These are phyloP conservation scores for Montipora efflorescens DNA, from an alignment of 64 coral and sea anemone species.

Conservation along the genomic window DNA sequence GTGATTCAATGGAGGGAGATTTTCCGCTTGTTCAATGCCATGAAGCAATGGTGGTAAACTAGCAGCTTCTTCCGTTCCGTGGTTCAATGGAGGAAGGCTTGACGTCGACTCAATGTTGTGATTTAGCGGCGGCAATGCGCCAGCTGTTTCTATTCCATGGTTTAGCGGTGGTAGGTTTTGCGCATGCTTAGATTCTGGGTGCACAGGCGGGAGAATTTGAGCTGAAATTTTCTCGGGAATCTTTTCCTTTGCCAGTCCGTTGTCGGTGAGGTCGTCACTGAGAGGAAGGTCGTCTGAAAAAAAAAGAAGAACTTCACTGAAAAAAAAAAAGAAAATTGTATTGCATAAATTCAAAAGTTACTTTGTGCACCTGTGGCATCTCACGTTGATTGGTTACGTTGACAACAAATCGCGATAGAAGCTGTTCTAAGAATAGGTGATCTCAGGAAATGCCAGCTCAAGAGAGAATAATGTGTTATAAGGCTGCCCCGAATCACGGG, in stretches of 20 bases:
- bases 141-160: constrained; percentile 51
- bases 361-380: too few species aligned
- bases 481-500: too few species aligned
- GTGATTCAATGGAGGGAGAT: constrained; percentile 65
- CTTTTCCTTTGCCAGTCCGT: constrained; percentile 23
- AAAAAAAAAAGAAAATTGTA: neutral
- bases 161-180: constrained; percentile 78
- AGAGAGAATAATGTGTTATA: too few species aligned
- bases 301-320: neutral
- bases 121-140: constrained; percentile 57
- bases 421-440: too few species aligned
- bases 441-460: too few species aligned
- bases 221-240: neutral
- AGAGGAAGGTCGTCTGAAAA: neutral
- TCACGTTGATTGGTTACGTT: too few species aligned
- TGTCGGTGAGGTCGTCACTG: neutral
- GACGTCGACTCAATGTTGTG: constrained; percentile 28
- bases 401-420: too few species aligned
- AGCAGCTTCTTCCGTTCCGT: neutral
- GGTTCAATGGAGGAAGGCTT: constrained; percentile 18
- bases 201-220: constrained; percentile 12
- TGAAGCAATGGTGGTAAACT: constrained; percentile 62
- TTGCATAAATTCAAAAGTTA: too few species aligned
- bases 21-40: constrained; percentile 49
- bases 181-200: constrained; percentile 20